phyloP scores from a whole-genome alignment of 2,113 vertebrate species.

The Peromyscus californicus region DNA sequence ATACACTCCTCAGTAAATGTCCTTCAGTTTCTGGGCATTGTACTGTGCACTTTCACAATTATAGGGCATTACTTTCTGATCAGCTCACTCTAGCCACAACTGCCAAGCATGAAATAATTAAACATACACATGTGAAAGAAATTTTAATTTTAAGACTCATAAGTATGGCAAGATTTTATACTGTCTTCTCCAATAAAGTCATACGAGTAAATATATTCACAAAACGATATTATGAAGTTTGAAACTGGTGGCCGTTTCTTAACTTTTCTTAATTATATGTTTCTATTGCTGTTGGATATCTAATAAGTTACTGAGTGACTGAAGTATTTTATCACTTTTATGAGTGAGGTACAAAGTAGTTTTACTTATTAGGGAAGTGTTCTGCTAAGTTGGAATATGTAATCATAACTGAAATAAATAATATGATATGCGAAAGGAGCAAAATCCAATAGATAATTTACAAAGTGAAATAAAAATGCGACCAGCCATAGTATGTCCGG shows the following conservation, averaged over 20 bases:
- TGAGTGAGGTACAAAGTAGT: not conserved
- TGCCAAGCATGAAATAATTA: not conserved
- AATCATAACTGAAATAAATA: not conserved
- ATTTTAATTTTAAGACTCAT: not conserved
- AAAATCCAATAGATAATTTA: not conserved
- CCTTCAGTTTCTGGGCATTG: not conserved
- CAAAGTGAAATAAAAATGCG: not conserved
- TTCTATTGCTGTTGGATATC: not conserved
- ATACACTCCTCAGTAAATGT: not conserved
- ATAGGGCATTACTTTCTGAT: not conserved
- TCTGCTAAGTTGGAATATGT: not conserved
- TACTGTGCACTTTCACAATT: not conserved
- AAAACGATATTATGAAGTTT: not conserved
- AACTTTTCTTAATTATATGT: not conserved
- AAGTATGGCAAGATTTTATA: rapidly evolving
- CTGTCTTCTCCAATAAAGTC: not conserved
- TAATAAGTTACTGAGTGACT: not conserved
- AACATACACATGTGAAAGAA: not conserved
- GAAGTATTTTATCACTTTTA: not conserved
- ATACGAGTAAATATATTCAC: not conserved
- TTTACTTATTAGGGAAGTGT: not conserved
- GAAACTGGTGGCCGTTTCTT: not conserved
- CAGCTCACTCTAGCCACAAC: rapidly evolving
- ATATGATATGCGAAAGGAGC: not conserved
- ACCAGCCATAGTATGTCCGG: not conserved